phyloP scores from a whole-genome alignment of 2,797 vertebrate genomes.

The Pangasius mekongensis region DNA sequence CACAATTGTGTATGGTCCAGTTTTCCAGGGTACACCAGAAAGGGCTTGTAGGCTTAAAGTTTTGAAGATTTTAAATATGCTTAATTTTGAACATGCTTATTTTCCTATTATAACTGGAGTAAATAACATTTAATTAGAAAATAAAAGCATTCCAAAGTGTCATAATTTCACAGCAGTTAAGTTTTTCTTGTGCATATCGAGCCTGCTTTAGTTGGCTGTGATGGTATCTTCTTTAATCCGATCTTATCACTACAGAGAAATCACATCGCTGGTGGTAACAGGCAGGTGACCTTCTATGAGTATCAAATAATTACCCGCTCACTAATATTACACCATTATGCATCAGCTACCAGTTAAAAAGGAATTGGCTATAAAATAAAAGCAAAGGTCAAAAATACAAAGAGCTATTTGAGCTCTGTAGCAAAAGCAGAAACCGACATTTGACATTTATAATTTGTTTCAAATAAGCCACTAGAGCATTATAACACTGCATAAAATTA shows the following conservation, averaged over 20 bases:
- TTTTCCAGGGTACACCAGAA: not conserved
- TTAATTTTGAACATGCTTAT: not conserved
- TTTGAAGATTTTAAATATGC: not conserved
- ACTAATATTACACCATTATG: not conserved
- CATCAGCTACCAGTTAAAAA: not conserved
- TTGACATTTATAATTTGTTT: not conserved
- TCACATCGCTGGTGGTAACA: not conserved
- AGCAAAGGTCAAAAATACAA: not conserved
- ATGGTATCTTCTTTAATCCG: not conserved
- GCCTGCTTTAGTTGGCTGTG: not conserved
- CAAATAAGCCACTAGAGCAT: not conserved
- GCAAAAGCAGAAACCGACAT: not conserved
- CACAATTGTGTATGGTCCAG: no score
- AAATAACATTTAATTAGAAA: not conserved
- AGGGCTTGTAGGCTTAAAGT: not conserved
- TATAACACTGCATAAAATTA: not conserved
- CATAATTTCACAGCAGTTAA: not conserved
- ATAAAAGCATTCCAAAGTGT: not conserved
- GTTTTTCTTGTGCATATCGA: not conserved
- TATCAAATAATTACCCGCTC: not conserved
- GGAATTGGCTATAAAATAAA: not conserved
- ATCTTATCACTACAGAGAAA: not conserved
- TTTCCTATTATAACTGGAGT: not conserved
- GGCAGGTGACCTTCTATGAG: not conserved
- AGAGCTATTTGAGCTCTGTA: not conserved